Conservation (phyloP, 2,797 vertebrate genomes). For the Spinibarbus caldwelli region DNA sequence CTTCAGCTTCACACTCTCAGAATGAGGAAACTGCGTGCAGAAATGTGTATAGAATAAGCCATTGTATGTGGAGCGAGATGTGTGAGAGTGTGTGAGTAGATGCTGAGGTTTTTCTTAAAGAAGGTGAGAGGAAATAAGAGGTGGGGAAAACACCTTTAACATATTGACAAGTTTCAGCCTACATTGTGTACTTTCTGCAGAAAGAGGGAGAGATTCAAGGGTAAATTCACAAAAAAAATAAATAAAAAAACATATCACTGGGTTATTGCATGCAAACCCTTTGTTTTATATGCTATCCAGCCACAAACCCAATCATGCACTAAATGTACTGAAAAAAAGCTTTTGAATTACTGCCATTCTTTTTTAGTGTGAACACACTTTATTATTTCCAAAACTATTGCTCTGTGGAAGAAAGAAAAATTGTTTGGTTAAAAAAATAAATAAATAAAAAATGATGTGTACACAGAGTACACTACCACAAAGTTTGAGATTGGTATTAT, state of each 20-base stretch:
- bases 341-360: too few species aligned
- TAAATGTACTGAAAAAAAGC: not conserved
- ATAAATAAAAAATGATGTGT: not conserved
- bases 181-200: not conserved
- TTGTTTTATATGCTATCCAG: not conserved
- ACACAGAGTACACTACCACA: not conserved
- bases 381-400: not conserved
- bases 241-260: too few species aligned
- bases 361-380: not conserved
- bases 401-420: not conserved
- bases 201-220: not conserved
- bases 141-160: conserved; percentile 6
- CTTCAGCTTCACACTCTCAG: conserved; percentile 23
- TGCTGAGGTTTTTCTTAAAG: conserved; percentile 1
- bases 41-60: conserved; percentile 30
- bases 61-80: not conserved
- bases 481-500: not conserved
- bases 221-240: not conserved
- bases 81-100: not conserved
- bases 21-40: conserved; percentile 18
- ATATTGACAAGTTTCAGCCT: not conserved
- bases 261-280: too few species aligned
- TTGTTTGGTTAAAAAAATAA: too few species aligned
- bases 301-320: not conserved
- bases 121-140: conserved; percentile 15